Evolutionary conservation across 1,140 invertebrate species (phyloP).

Genomic region (Drosophila miranda): DNA sequence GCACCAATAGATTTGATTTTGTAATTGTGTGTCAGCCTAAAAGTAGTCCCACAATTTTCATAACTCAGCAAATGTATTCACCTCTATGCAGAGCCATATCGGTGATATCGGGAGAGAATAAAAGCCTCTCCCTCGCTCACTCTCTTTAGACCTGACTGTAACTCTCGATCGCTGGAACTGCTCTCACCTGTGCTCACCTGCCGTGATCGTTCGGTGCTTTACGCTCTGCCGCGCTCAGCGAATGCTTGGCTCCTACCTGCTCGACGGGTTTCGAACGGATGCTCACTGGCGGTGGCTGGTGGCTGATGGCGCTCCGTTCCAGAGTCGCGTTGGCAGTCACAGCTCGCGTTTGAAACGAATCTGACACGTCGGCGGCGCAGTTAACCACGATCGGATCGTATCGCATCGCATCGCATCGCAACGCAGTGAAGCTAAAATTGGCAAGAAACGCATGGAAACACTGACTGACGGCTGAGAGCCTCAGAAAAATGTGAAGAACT

Average conservation of each 20-base stretch:
- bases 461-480: conserved; percentile 23
- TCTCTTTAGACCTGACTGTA: conserved; percentile 3
- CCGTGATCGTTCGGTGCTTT: conserved; percentile 18
- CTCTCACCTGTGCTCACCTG: conserved; percentile 40
- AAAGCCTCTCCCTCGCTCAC: background rate
- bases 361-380: conserved; percentile 78
- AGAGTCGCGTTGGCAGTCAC: conserved; percentile 67
- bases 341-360: conserved; percentile 77
- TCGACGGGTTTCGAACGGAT: conserved; percentile 52
- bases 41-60: background rate
- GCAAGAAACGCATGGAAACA: conserved; percentile 33
- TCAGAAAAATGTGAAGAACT: conserved; percentile 50
- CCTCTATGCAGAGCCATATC: no score
- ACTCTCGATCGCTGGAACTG: background rate
- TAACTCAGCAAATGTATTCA: background rate
- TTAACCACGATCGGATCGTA: conserved; percentile 36
- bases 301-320: conserved; percentile 11
- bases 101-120: background rate
- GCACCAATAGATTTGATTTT: no score
- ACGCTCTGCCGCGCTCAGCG: conserved; percentile 48
- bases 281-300: background rate
- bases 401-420: conserved; percentile 24
- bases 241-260: conserved; percentile 35
- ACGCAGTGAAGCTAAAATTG: conserved; percentile 38
- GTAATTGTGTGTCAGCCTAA: no score